Conservation (phyloP, 2,113 vertebrate species). For the Clarias macrocephalus region DNA sequence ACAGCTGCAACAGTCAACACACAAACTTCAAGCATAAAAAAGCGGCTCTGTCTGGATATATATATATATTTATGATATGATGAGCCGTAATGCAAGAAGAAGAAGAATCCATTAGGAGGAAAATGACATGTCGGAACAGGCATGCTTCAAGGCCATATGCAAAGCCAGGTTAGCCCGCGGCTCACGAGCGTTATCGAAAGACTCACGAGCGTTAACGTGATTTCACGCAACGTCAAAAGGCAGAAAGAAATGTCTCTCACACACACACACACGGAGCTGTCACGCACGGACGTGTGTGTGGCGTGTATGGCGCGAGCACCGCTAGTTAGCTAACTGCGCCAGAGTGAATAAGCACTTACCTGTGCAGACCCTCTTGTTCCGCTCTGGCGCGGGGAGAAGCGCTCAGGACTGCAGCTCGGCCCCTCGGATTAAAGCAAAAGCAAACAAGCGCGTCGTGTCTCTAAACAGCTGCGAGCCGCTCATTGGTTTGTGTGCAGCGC, state of each 20-base stretch:
- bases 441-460: constrained; percentile 20
- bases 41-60: background rate
- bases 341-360: constrained; percentile 41
- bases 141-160: constrained; percentile 37
- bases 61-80: too few relatives aligned
- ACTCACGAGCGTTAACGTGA: background rate
- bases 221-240: too few relatives aligned
- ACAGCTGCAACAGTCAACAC: constrained; percentile 33
- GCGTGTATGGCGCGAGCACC: background rate
- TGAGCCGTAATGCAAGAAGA: too few relatives aligned
- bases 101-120: constrained; percentile 4
- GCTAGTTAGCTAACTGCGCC: background rate
- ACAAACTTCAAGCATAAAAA: background rate
- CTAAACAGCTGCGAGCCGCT: constrained; percentile 32
- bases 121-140: constrained; percentile 17
- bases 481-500: constrained; percentile 27
- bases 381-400: background rate
- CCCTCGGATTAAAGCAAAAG: constrained; percentile 23
- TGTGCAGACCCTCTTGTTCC: constrained; percentile 22
- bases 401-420: background rate
- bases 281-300: background rate
- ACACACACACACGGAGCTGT: background rate
- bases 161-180: constrained; percentile 13
- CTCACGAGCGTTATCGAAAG: background rate
- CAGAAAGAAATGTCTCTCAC: background rate